Conservation (phyloP, 2,113 vertebrate species). For the Vireo altiloquus region DNA sequence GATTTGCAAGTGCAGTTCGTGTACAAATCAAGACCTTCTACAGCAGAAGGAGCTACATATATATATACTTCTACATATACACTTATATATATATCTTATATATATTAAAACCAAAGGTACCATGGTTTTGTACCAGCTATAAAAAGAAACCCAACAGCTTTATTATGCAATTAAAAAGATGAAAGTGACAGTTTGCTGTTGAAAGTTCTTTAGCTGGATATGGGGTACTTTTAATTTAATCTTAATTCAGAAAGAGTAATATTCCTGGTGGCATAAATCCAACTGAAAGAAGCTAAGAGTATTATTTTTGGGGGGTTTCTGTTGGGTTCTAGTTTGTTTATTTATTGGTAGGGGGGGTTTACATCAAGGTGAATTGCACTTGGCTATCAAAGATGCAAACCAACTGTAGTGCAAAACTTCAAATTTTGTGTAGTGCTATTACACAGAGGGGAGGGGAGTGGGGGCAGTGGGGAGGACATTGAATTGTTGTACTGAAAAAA, state of each 20-base stretch:
- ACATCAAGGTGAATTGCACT: neutral
- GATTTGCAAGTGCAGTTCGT: neutral
- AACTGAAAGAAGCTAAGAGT: neutral
- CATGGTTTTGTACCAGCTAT: neutral
- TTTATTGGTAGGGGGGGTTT: neutral
- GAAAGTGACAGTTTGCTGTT: neutral
- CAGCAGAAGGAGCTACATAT: neutral
- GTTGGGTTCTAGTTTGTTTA: neutral
- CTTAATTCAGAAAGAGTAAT: neutral
- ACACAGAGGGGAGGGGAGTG: fast-evolving
- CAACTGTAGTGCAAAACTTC: neutral
- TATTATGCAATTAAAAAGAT: neutral
- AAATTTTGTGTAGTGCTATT: neutral
- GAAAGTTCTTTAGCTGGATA: neutral
- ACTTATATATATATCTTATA: neutral
- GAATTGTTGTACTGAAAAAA: neutral
- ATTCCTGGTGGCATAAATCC: neutral
- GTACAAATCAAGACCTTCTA: neutral
- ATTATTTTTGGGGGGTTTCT: fast-evolving
- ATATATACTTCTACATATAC: too few species aligned
- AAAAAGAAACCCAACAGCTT: neutral
- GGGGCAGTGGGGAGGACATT: fast-evolving
- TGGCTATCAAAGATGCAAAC: neutral
- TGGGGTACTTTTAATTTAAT: neutral
- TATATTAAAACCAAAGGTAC: neutral